Base-by-base conservation (phyloP, 2,797 vertebrate species). In the Pangasius sanitwongsei region DNA sequence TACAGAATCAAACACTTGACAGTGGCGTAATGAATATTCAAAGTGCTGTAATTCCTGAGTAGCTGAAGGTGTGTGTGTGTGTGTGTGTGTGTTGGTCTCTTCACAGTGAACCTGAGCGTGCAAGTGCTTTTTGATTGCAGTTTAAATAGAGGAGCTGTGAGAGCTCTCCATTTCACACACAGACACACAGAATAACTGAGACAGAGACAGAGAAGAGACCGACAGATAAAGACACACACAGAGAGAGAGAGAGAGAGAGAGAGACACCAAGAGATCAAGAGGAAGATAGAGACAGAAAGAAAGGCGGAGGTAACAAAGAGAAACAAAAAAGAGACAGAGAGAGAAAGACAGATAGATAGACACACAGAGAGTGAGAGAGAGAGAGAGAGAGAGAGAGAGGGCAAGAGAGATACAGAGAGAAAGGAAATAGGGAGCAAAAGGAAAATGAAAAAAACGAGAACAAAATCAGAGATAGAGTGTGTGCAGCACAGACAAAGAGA, bases 21-120 rank as follows among this genome's bases (percentile, higher is more conserved):
- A 89, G 89, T 88, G 72, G 86, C 72, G 85, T 92, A 91, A 92
- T 92, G 77, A 92, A 83, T 86, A 92, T 89, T 92, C 87, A 61
- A 50, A 86, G 69, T 85, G 63, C 63, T 13, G 28, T 67, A n/a
- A 67, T 67, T 67, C 63, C 63, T 67, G 63, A 67, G 28, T 67
- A n/a, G 28, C 63, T 13, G 63, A 44, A 4, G 23, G 87, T 87
- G 74, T 48, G 41, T 75, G 41, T 25, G 72, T 74, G 72, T 41
- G 70, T 84, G 69, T 87, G 86, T 77, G 57, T 78, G 81, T 67
- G 16, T 88, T 87, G 41, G 59, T 34, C 48, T 78, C 75, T 57
- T 34, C n/a, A 80, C 31, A 25, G 69, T 83, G 80, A n/a, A 77
- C 72, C 82, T 70, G 88, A 75, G 77, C 15, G 31, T 81, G 88